Evolutionary conservation across 2,113 vertebrate species (phyloP), one percentile per base, ranked within the genome.

Genomic region (Morone saxatilis): DNA sequence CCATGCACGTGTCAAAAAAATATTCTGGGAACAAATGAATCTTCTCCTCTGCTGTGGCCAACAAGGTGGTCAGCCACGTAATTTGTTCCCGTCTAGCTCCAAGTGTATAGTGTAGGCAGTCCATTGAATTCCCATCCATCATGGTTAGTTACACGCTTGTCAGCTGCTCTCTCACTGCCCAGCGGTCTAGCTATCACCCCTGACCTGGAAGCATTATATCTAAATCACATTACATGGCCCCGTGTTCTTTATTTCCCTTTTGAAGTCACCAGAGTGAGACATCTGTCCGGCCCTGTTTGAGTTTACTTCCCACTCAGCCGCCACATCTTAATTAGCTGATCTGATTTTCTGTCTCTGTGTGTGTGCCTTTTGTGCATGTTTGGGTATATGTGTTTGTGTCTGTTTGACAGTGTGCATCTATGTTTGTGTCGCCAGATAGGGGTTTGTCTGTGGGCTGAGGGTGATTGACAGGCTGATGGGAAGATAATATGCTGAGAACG

Each of bases 61-160:
- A 90, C 85, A 83, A 91, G 88, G 81, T 90, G 88, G 81, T 90
- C 85, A 86, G 85, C 83, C 71, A 76, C 78, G 68, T 88, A 72
- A 91, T 92, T 88, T 93, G 91, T 91, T 83, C 84, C 86, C n/a
- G 57, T 91, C 89, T 25, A 41, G 76, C 84, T 87, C 69, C 31
- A 70, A 90, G 87, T 88, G 88, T 90, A 87, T 78, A 45, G 89
- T 92, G 92, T 87, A 90, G 88, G 85, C 92, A 94, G 90, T 95
- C 94, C 92, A 94, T 95, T 95, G 93, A 94, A 94, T 94, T 92
- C 87, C 86, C 94, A 95, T 95, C 94, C 92, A 94, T 96, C 95
- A 95, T 94, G 94, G 93, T 95, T 95, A 94, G 94, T 95, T 95
- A 95, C 92, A 93, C 91, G 93, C 91, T 83, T 96, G 94, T 95